Evolutionary conservation across 1,140 invertebrate genomes (phyloP).

Genomic region (Pseudoatta argentina): DNA sequence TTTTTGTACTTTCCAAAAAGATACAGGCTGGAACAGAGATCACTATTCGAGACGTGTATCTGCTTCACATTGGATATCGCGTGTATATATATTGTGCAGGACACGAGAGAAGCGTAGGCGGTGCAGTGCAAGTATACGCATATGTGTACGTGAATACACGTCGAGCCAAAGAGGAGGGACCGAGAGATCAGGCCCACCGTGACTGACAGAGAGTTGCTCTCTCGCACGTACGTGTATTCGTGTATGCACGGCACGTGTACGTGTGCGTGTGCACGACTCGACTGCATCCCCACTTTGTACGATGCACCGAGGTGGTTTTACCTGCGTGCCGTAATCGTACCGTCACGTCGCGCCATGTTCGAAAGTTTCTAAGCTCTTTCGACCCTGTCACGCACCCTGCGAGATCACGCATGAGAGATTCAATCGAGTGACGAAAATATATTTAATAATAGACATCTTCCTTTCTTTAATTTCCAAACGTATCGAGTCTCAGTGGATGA

Average conservation of each 20-base stretch:
- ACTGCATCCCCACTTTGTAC: neutral
- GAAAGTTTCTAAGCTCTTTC: conserved; percentile 22
- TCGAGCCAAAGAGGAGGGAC: neutral
- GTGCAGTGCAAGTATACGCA: conserved; percentile 1
- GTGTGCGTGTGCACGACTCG: neutral
- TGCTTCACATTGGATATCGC: conserved; percentile 28
- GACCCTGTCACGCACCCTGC: neutral
- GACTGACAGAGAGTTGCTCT: conserved; percentile 31
- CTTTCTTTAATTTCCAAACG: neutral
- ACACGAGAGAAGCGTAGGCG: conserved; percentile 26
- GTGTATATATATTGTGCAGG: conserved; percentile 21
- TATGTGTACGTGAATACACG: neutral
- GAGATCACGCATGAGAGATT: neutral
- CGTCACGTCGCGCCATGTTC: conserved; percentile 4
- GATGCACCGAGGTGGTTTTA: conserved; percentile 32
- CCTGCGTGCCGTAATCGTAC: neutral
- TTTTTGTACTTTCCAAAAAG: too few species aligned
- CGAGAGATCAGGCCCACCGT: neutral
- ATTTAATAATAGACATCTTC: neutral
- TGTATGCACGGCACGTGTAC: neutral
- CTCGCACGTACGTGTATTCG: neutral
- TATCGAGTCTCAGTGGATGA: neutral
- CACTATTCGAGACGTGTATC: conserved; percentile 14
- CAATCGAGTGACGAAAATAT: neutral
- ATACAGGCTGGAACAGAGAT: neutral